Evolutionary conservation across 2,113 vertebrate genomes (phyloP).

Genomic region (Ciconia maguari): DNA sequence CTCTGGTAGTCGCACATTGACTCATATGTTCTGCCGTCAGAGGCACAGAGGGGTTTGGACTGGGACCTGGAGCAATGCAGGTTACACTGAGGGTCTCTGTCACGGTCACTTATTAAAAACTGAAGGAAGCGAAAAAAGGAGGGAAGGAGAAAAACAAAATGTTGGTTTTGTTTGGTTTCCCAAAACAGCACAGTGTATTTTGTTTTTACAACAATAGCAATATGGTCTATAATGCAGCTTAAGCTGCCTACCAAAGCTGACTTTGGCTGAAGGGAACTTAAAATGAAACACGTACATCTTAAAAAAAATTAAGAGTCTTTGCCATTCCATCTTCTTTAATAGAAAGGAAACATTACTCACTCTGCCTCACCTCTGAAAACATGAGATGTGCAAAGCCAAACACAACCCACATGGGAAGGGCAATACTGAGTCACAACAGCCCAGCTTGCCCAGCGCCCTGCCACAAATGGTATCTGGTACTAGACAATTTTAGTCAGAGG

Average conservation of each 20-base stretch:
- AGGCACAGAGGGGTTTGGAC: slow-evolving; percentile 90
- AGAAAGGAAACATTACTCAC: slow-evolving; percentile 43
- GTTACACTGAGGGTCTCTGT: slow-evolving; percentile 86
- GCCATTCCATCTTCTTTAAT: slow-evolving; percentile 30
- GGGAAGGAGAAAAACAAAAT: not conserved
- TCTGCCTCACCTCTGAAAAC: slow-evolving; percentile 30
- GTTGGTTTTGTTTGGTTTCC: not conserved
- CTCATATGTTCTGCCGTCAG: slow-evolving; percentile 90
- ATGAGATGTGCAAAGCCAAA: slow-evolving; percentile 40
- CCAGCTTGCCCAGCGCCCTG: not conserved
- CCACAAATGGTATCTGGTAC: not conserved
- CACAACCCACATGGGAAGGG: slow-evolving; percentile 29
- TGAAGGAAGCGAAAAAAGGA: slow-evolving; percentile 54
- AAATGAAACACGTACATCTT: not conserved
- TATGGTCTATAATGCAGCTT: not conserved
- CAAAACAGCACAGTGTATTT: not conserved
- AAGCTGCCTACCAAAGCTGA: not conserved
- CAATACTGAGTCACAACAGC: slow-evolving; percentile 44
- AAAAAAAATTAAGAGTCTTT: not conserved
- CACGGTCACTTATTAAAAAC: slow-evolving; percentile 94
- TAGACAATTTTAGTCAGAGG: not conserved
- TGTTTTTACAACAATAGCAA: not conserved
- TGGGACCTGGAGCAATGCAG: slow-evolving; percentile 85
- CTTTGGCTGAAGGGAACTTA: slow-evolving; percentile 17
- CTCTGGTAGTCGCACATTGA: slow-evolving; percentile 93